Evolutionary conservation across 2,888 invertebrate species (phyloP).

Genomic region (Sinodicranocentrus sp.): DNA sequence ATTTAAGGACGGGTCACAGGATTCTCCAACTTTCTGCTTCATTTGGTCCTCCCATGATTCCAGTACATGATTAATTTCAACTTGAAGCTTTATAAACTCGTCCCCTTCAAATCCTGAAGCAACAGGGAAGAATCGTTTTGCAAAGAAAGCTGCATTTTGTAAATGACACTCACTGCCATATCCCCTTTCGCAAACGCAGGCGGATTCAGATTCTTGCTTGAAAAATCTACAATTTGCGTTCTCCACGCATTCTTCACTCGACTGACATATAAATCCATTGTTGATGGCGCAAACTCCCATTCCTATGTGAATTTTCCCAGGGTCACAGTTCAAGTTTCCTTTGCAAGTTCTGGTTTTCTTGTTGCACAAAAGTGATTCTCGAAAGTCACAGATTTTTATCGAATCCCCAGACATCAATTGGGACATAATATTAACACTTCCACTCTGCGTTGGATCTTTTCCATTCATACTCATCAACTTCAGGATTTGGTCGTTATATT

Average conservation of each 20-base stretch:
- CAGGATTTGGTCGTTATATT: background rate
- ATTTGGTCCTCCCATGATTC: constrained; percentile 28
- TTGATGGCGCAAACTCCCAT: constrained; percentile 26
- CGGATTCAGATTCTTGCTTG: background rate
- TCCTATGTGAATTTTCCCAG: constrained; percentile 30
- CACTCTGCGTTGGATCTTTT: background rate
- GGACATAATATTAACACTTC: background rate
- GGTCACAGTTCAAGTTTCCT: background rate
- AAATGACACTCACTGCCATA: constrained; percentile 11
- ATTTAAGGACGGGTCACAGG: background rate
- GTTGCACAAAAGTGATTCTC: constrained; percentile 8
- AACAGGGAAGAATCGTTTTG: background rate
- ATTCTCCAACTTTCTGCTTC: background rate
- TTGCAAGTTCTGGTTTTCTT: background rate
- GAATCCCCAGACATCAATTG: background rate
- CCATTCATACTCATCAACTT: background rate
- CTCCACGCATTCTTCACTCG: constrained; percentile 36
- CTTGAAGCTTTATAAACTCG: constrained; percentile 22
- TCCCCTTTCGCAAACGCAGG: constrained; percentile 14
- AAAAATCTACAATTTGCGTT: constrained; percentile 4
- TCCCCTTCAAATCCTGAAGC: constrained; percentile 16
- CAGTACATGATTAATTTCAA: background rate
- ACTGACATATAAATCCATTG: constrained; percentile 16
- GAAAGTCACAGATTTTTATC: constrained; percentile 39
- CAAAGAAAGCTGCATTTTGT: constrained; percentile 27